Conservation (phyloP, 2,797 vertebrate genomes). For the Fistularia tabacaria region DNA sequence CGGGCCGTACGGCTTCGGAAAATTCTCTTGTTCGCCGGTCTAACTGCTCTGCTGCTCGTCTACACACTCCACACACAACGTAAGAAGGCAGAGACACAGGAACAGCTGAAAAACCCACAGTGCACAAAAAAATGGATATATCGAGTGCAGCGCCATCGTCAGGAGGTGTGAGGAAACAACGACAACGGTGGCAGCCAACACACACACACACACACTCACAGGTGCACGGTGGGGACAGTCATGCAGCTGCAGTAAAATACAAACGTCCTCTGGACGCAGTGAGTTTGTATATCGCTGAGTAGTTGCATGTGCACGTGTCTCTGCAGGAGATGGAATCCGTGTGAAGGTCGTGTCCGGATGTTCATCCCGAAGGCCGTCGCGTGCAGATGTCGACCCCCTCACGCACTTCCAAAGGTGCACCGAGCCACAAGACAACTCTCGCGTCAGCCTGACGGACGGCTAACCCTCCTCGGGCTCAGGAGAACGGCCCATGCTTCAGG, state of each 20-base stretch:
- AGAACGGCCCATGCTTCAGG: too few relatives aligned
- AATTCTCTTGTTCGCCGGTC: slow-evolving; percentile 36
- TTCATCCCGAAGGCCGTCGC: too few relatives aligned
- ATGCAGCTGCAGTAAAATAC: slow-evolving; percentile 54
- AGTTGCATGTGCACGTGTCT: slow-evolving; percentile 13
- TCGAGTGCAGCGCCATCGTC: slow-evolving; percentile 36
- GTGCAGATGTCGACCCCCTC: too few relatives aligned
- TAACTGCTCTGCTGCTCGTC: slow-evolving; percentile 53
- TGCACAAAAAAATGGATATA: slow-evolving; percentile 11
- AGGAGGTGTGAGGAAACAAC: slow-evolving; percentile 41
- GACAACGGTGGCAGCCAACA: slow-evolving; percentile 48
- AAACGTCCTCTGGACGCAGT: neutral
- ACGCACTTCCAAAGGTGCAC: too few relatives aligned
- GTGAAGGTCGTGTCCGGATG: too few relatives aligned
- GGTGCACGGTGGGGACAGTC: slow-evolving; percentile 43
- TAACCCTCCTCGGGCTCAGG: too few relatives aligned
- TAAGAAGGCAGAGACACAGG: slow-evolving; percentile 27
- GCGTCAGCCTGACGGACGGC: too few relatives aligned
- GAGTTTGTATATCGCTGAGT: slow-evolving; percentile 10
- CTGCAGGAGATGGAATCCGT: too few relatives aligned
- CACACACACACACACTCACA: slow-evolving; percentile 23
- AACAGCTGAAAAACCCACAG: slow-evolving; percentile 50
- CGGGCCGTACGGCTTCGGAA: slow-evolving; percentile 57
- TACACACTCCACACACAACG: slow-evolving; percentile 56
- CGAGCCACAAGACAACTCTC: too few relatives aligned